Evolutionary conservation across 2,797 vertebrate species (phyloP), one percentile per base, ranked within the genome.

Genomic region (Tinamus major): DNA sequence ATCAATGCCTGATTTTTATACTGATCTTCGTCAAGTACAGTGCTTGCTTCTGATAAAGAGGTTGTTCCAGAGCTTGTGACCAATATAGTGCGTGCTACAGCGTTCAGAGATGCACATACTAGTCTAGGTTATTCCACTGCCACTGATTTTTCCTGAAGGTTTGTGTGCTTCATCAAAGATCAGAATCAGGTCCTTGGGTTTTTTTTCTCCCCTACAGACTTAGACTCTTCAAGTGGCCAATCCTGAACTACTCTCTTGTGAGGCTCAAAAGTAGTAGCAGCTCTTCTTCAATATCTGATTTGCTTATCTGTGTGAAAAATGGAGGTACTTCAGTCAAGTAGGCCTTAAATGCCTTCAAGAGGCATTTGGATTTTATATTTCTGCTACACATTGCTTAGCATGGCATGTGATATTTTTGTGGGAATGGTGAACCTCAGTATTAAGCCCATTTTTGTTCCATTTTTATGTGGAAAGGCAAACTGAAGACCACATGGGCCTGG

Each of bases 381-480:
- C 82, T 89, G 90, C 94, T 95, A 93, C 68, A 83, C 15, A 0
- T 90, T 71, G 80, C 92, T 90, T 82, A 51, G 44, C 86, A 76
- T 70, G 41, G 33, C 87, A 79, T 44, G 87, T 39, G 42, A 61
- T 84, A 19, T 71, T 67, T 87, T 39, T 68, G 89, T 26, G 75
- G 69, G 84, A 89, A 88, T 63, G 75, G 65, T 17, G 58, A 33
- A 49, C 49, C 37, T 87, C 55, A 23, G 44, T 12, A 71, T 78
- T 77, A 90, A 41, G 23, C 74, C 70, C 64, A 64, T 68, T 61
- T 90, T 95, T 89, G 81, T 92, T 96, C 91, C 92, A 70, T 35
- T 84, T 92, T 90, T 88, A 70, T 68, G 37, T 94, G 67, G 67
- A 81, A 94, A 96, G 77, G 93, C 83, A 96, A 95, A 72, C 69